Conservation (phyloP, 2,888 invertebrate species). For the Nipponacmea schrenckii region DNA sequence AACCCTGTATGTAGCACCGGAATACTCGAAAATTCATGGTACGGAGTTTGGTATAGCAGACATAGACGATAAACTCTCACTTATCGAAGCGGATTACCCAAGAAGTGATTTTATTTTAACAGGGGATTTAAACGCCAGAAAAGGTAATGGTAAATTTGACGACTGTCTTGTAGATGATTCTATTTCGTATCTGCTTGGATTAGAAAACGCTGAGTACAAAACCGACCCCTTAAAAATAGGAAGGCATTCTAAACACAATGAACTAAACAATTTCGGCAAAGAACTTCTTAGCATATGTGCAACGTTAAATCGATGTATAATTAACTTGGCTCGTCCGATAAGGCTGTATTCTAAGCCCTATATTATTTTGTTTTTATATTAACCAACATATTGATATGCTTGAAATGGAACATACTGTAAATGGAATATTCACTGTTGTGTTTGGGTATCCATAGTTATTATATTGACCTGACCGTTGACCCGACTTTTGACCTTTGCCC, state of each 20-base stretch:
- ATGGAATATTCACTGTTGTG: background rate
- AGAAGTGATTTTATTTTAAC: background rate
- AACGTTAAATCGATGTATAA: slow-evolving; percentile 1
- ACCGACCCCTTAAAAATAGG: background rate
- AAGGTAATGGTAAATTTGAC: background rate
- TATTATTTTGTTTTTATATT: background rate
- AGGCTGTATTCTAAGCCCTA: background rate
- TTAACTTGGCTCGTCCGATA: background rate
- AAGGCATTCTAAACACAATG: background rate
- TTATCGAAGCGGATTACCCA: background rate
- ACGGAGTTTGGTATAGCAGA: background rate
- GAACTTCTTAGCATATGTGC: slow-evolving; percentile 2
- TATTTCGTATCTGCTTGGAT: background rate
- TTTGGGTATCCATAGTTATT: too few relatives aligned
- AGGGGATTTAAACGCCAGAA: too few relatives aligned
- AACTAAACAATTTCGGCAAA: slow-evolving; percentile 3
- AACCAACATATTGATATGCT: background rate
- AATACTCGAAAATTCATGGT: background rate
- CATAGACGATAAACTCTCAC: background rate
- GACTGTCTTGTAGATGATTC: slow-evolving; percentile 3
- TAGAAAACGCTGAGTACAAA: background rate
- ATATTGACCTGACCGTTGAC: too few relatives aligned
- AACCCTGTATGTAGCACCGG: background rate
- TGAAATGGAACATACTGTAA: background rate
- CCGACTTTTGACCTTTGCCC: too few relatives aligned